Evolutionary conservation across 2,797 vertebrate genomes (phyloP), one percentile per base, ranked within the genome.

Genomic region (Phylloscopus collybita): DNA sequence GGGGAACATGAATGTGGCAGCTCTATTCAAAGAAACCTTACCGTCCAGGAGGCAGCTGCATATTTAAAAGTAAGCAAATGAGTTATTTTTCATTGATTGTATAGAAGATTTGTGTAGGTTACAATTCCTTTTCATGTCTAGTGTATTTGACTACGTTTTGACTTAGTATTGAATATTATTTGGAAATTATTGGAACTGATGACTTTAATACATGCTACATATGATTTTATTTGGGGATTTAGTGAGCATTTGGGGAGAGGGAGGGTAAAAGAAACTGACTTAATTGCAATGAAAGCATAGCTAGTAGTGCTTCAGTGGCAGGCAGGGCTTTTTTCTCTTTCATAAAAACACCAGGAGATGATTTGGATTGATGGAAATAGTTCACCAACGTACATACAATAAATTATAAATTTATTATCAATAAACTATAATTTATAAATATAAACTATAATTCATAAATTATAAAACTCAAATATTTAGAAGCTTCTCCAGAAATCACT

Each of bases 1-100:
- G 99, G 99, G 79, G 98, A 99, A 94, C 98, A 99, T 94, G 99
- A 99, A 96, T 99, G 99, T 97, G 98, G 98, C 90, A 98, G 98
- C 95, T 98, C 98, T 94, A 88, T 96, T 93, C 97, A 98, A 96
- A 98, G 99, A 97, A 99, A 98, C 59, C 96, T 99, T 97, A 98
- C 99, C 91, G 96, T 99, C 78, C 97, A 98, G 16, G 99, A 99
- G 81, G 99, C 98, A 90, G 97, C 97, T 20, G 97, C 96, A 2
- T 99, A 98, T 98, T 98, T 99, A 96, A 97, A 96, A 98, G 99
- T 99, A 98, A 84, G 98, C 50, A 91, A 54, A 96, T 1, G 38
- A 94, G 64, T 53, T 86, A 65, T 94, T 96, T 96, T 92, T 84
- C 67, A 76, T 87, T 49, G 64, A 3, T 88, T 80, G 16, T 91